phyloP scores from a whole-genome alignment of 2,113 vertebrate species.

The Platysteira castanea region DNA sequence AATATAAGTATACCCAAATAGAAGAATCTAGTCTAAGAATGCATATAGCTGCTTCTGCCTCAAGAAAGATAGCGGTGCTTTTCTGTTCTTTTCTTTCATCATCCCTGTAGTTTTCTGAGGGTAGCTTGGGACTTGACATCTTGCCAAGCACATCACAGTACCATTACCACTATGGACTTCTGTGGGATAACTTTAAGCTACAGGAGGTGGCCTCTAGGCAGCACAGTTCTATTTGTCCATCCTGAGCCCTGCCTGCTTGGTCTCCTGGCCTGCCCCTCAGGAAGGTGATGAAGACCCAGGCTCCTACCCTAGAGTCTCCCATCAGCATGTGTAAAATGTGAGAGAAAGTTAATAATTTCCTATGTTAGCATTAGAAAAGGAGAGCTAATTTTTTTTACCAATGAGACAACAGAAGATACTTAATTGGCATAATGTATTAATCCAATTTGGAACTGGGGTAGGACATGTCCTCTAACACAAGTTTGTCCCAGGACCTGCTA shows the following conservation, averaged over 20 bases:
- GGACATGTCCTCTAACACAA: not conserved
- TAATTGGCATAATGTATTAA: not conserved
- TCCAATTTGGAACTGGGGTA: not conserved
- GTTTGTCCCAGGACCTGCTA: not conserved
- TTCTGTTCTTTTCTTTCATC: not conserved
- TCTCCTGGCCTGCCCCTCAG: not conserved
- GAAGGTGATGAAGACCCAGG: not conserved
- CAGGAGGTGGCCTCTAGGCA: not conserved
- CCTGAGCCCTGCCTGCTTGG: not conserved
- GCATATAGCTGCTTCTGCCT: not conserved
- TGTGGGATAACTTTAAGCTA: not conserved
- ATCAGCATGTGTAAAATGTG: not conserved
- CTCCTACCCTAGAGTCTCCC: not conserved
- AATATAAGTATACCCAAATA: not conserved
- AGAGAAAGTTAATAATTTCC: not conserved
- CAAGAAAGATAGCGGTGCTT: not conserved
- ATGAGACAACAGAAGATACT: not conserved
- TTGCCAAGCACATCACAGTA: not conserved
- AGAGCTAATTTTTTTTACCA: not conserved
- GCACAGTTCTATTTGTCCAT: not conserved
- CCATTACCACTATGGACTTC: not conserved
- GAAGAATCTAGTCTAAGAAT: not conserved
- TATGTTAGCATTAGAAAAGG: not conserved
- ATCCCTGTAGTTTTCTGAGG: not conserved
- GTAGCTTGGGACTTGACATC: not conserved